Evolutionary conservation across 2,113 vertebrate genomes (phyloP).

Genomic region (Bungarus multicinctus): DNA sequence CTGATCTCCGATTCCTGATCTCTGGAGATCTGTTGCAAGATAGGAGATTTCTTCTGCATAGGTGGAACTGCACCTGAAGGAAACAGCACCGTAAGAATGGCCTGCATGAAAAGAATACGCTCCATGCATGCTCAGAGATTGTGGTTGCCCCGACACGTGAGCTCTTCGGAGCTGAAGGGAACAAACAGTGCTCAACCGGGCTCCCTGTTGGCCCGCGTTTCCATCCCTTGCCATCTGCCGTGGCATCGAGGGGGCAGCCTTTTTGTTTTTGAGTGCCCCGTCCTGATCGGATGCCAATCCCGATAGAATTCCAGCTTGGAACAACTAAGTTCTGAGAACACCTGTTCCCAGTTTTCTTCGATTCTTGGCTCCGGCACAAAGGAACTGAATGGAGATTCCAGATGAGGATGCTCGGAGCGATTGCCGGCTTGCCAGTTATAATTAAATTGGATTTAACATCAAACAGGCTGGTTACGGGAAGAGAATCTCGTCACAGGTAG

Average conservation of each 20-base stretch:
- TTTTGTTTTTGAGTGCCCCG: background rate
- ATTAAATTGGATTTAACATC: constrained; percentile 21
- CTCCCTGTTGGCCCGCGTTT: background rate
- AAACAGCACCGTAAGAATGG: background rate
- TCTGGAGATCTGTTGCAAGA: background rate
- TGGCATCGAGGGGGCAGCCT: background rate
- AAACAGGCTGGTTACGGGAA: background rate
- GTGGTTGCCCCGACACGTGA: background rate
- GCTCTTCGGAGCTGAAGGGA: background rate
- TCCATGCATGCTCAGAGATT: background rate
- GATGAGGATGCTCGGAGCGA: background rate
- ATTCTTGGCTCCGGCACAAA: background rate
- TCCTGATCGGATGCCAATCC: background rate
- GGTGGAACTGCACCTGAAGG: background rate
- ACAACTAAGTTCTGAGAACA: background rate
- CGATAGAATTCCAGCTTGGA: background rate
- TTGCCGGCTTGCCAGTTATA: background rate
- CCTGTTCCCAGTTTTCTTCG: background rate
- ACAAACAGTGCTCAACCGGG: background rate
- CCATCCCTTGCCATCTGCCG: background rate
- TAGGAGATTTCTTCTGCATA: background rate
- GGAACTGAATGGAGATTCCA: background rate
- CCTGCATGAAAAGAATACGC: background rate
- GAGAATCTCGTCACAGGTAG: background rate
- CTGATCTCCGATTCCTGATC: background rate